Evolutionary conservation across 2,888 invertebrate genomes (phyloP), one percentile per base, ranked within the genome.

Genomic region (Tachina lurida): DNA sequence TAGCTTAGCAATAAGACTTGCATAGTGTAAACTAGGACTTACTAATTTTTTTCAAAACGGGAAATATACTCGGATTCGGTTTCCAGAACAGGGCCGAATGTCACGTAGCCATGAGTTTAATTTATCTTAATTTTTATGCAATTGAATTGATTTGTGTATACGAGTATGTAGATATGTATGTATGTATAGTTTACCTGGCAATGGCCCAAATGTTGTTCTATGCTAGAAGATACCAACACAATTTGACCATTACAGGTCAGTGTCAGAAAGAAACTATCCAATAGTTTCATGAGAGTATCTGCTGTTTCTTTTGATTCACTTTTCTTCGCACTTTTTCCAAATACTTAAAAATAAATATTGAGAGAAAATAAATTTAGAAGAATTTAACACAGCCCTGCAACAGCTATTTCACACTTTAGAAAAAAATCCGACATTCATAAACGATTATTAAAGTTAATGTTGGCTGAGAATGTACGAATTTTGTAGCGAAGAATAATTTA

Each of bases 121-220:
- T 17, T 54, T 49, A 31, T 39, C 31, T 47, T 45, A 22, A 47
- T 47, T 47, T 52, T 10, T 12, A 22, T 52, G n/a, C 22, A 45
- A 19, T 65, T 58, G 54, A 49, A 62, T 47, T 39, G 41, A 4
- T 65, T 41, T 58, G 12, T n/a, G n/a, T 45, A 56, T 39, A 31
- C 7, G 31, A 31, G 31, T 7, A n/a, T n/a, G n/a, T n/a, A n/a
- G n/a, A n/a, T n/a, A n/a, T n/a, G n/a, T n/a, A n/a, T n/a, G n/a
- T n/a, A n/a, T n/a, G n/a, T n/a, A n/a, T n/a, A n/a, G 8, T 84
- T 93, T 93, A 96, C 96, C 95, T 96, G 96, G 89, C 96, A 95
- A 93, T 98, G 96, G 80, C 98, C 98, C 88, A 98, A 94, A 89
- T 97, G 95, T 89, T 96, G 95, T 92, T 97, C 97, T 43, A 98